Evolutionary conservation across 2,113 vertebrate genomes (phyloP), one percentile per base, ranked within the genome.

Genomic region (Xyrauchen texanus): DNA sequence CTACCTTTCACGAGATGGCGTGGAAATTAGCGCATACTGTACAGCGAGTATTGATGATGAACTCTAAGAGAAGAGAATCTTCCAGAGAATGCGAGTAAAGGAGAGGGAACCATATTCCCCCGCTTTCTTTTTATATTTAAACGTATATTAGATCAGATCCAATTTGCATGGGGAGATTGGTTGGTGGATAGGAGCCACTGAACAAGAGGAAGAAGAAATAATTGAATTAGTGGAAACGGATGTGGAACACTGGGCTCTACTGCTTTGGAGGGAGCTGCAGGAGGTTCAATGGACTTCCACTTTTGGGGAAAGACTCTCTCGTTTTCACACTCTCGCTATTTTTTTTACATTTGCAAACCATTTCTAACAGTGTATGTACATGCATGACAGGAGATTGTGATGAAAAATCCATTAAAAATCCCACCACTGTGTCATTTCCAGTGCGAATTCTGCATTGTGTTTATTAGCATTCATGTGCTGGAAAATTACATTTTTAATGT

Each of bases 51-150:
- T 3, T 34, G 21, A 34, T 34, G 21, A 83, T 86, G 86, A 85
- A 82, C 4, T 65, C 13, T n/a, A 68, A 81, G 80, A 85, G 85
- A 83, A 84, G 76, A 86, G 21, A 34, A 34, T 34, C 21, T 34
- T 34, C 82, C 84, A 83, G 87, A 79, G 85, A 85, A 34, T 34
- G 21, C 21, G 67, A 65, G 80, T 63, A 83, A 78, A 76, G 83
- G 76, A 81, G 83, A 74, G 61, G 16, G 34, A 81, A 86, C 81
- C 78, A 64, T 81, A 47, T 47, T 82, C 64, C 74, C 75, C 21
- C 3, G 21, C 21, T 52, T 15, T 76, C 82, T 85, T 83, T 64
- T 70, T 79, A 81, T 72, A 81, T 34, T n/a, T n/a, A 34, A 1
- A 34, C 21, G 21, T 74, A 75, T 81, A 66, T 85, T 78, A 61